These are phyloP conservation scores for Oligia fasciuncula DNA, from an alignment of 2,888 invertebrate species.

Conservation along the genomic window DNA sequence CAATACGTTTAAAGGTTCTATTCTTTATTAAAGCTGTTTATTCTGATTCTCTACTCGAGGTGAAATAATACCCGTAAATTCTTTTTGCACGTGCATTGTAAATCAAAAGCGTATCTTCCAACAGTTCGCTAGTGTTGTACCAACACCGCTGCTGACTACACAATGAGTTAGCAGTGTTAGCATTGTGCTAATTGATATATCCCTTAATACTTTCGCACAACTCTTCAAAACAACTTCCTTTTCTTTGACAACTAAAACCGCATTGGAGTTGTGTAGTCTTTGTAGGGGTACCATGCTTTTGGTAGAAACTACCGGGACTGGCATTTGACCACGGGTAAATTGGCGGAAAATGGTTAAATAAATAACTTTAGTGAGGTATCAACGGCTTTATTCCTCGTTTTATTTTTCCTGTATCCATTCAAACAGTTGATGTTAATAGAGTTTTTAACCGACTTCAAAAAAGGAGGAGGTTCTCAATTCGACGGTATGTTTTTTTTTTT, in stretches of 20 bases:
- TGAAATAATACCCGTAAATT: constrained; percentile 56
- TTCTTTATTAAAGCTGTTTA: constrained; percentile 34
- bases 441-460: no score
- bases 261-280: constrained; percentile 64
- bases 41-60: constrained; percentile 25
- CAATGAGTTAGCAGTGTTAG: constrained; percentile 64
- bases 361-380: no score
- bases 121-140: constrained; percentile 72
- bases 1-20: constrained; percentile 32
- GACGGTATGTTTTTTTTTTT: no score
- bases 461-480: no score
- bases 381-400: neutral
- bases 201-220: constrained; percentile 81
- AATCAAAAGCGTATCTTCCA: constrained; percentile 56
- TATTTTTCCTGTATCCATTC: neutral
- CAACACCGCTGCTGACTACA: constrained; percentile 73
- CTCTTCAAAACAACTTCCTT: constrained; percentile 85
- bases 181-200: constrained; percentile 78
- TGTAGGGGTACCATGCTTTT: constrained; percentile 42
- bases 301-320: neutral
- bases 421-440: neutral
- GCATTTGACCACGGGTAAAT: neutral
- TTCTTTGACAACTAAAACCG: constrained; percentile 82
- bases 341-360: neutral
- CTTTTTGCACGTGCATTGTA: constrained; percentile 59